Percentiles rank a stretch among this genome's conserved stretches.
Evolutionary conservation across 1,140 invertebrate species (phyloP).

Genomic region (Sitophilus oryzae): DNA sequence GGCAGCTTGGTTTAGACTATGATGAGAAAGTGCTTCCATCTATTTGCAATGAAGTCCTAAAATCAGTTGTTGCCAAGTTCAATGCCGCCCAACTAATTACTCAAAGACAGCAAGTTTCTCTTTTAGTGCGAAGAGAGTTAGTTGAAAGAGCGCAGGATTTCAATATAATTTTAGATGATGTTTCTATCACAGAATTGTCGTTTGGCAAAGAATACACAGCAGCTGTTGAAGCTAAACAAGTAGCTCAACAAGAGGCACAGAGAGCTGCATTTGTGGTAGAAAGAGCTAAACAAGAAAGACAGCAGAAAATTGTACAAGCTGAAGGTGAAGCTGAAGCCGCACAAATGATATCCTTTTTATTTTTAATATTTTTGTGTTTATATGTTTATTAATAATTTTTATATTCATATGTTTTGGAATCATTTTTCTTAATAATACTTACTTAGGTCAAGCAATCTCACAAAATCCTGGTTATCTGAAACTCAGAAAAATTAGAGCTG

Average conservation of each 20-base stretch:
- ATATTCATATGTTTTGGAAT: not conserved
- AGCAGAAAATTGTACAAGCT: conserved; percentile 99
- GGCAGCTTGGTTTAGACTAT: conserved; percentile 81
- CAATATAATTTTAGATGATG: conserved; percentile 98
- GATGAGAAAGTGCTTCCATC: conserved; percentile 93
- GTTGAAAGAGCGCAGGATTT: conserved; percentile 97
- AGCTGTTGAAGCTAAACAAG: conserved; percentile 98
- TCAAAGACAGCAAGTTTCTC: conserved; percentile 84
- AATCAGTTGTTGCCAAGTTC: conserved; percentile 99
- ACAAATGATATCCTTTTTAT: conserved; percentile 83
- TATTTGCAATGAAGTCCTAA: conserved; percentile 98
- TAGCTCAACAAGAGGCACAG: conserved; percentile 99
- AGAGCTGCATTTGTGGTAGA: conserved; percentile 97
- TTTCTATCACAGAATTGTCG: conserved; percentile 97
- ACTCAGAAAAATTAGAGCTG: conserved; percentile 92
- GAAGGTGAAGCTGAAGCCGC: conserved; percentile 99
- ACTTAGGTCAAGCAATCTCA: conserved; percentile 92
- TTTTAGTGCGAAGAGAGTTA: conserved; percentile 88
- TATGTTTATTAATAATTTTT: conserved; percentile 5
- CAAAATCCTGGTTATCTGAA: conserved; percentile 97
- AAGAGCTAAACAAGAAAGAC: conserved; percentile 93
- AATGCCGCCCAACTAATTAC: conserved; percentile 99
- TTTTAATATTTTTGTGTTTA: conserved; percentile 15
- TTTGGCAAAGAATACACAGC: conserved; percentile 99
- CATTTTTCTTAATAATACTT: conserved; percentile 60